Evolutionary conservation across 2,113 vertebrate genomes (phyloP), one percentile per base, ranked within the genome.

Genomic region (Cricetomys ansorgei): DNA sequence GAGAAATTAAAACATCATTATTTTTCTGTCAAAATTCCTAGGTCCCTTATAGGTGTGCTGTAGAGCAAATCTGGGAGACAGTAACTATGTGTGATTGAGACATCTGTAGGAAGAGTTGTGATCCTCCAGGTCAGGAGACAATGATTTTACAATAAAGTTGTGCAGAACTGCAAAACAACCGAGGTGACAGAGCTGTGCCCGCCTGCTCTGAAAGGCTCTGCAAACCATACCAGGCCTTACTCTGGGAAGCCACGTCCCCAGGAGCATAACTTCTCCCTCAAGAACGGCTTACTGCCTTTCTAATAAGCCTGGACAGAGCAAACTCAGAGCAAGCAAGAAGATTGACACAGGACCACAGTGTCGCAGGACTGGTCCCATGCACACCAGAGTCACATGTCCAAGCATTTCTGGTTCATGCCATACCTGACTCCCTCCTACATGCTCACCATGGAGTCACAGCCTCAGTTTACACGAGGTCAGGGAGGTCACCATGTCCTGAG

Each of bases 1-100:
- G 70, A 57, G 75, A 96, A 95, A 95, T 79, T 29, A 94, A 92
- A 57, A 34, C 43, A 45, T 12, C 31, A 37, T 79, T 89, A 45
- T 73, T 80, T 88, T 81, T 57, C 73, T 67, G 21, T 29, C 45
- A 59, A 43, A 80, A 59, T n/a, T 85, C 55, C 9, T 8, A 53
- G 37, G 6, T 25, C 2, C 2, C 67, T 34, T 9, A 9, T 75
- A n/a, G 21, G 13, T 81, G 40, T 37, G 1, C 10, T 48, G 45
- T 37, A 75, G 5, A 92, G 80, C 57, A 69, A 62, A 48, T 94
- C 7, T 6, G 23, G 29, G 79, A 86, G 70, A 86, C 9, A 25
- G 34, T 34, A 34, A 79, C 17, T 50, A 5, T 25, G 27, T 50
- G n/a, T 11, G 8, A 48, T 55, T 81, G 76, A 72, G 57, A 84